A percentile compares a stretch with the other conserved stretches of the same genome.
These are phyloP conservation scores for Dipodomys stephensi DNA, from an alignment of 2,113 vertebrate species.

Conservation along the genomic window DNA sequence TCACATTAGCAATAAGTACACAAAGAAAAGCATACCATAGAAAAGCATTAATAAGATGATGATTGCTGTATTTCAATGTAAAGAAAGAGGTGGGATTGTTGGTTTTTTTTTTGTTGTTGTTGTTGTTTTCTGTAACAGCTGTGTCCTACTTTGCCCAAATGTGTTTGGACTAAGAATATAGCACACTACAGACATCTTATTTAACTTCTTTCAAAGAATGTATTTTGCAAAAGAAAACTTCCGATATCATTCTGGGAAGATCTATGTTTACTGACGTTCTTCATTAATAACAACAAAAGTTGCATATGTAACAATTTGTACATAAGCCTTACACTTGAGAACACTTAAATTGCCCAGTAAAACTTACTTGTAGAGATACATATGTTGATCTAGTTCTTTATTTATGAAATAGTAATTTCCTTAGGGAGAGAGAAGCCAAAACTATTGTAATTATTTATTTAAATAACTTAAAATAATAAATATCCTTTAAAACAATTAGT, in stretches of 20 bases:
- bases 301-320: not conserved
- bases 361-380: not conserved
- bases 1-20: slow-evolving; percentile 54
- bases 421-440: not conserved
- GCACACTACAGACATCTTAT: slow-evolving; percentile 1
- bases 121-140: slow-evolving; percentile 74
- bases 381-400: not conserved
- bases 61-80: slow-evolving; percentile 78
- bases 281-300: slow-evolving; percentile 13
- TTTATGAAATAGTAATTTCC: not conserved
- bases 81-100: slow-evolving; percentile 53
- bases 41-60: slow-evolving; percentile 79
- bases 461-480: slow-evolving; percentile 52
- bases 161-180: slow-evolving; percentile 43
- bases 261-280: not conserved
- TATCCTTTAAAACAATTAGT: slow-evolving; percentile 8
- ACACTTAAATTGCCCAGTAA: not conserved
- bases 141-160: slow-evolving; percentile 76
- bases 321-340: not conserved
- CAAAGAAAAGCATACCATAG: slow-evolving; percentile 49
- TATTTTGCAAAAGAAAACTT: slow-evolving; percentile 44
- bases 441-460: not conserved
- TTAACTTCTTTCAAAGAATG: slow-evolving; percentile 37
- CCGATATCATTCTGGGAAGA: not conserved
- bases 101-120: not conserved